phyloP scores from a whole-genome alignment of 2,113 vertebrate genomes.

The Eclectus roratus region DNA sequence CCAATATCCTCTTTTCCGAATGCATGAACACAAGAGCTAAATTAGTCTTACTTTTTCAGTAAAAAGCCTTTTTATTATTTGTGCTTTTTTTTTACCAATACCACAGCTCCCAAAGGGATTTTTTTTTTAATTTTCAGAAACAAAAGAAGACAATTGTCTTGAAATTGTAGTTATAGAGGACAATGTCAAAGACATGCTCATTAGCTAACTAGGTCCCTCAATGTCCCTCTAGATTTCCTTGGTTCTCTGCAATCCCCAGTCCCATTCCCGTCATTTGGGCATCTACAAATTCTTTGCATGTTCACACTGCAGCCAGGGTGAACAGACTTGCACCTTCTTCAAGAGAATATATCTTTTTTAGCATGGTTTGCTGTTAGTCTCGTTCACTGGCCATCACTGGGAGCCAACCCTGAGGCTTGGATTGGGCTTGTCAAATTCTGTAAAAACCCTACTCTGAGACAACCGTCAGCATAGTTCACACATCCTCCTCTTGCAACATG shows the following conservation, averaged over 20 bases:
- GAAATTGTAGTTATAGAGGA: conserved; percentile 2
- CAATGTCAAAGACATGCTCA: conserved; percentile 5
- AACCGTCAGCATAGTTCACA: not conserved
- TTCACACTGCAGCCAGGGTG: not conserved
- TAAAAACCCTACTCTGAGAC: not conserved
- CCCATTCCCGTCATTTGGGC: not conserved
- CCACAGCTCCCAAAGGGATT: not conserved
- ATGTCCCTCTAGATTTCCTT: not conserved
- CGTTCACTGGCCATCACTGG: not conserved
- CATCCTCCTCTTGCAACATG: not conserved
- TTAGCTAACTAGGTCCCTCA: not conserved
- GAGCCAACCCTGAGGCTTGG: not conserved
- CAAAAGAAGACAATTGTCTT: conserved; percentile 36
- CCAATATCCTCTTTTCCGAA: not conserved
- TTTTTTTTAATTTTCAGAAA: not conserved
- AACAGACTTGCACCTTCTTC: not conserved
- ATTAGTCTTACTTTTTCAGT: conserved; percentile 8
- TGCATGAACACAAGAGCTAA: not conserved
- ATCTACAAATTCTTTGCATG: not conserved
- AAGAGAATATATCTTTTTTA: not conserved
- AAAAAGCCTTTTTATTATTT: not conserved
- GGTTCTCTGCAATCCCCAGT: not conserved
- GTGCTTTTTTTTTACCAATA: not conserved
- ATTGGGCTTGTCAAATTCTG: not conserved
- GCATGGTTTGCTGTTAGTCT: not conserved